phyloP scores from a whole-genome alignment of 1,140 invertebrate genomes.

The Drosophila azteca region DNA sequence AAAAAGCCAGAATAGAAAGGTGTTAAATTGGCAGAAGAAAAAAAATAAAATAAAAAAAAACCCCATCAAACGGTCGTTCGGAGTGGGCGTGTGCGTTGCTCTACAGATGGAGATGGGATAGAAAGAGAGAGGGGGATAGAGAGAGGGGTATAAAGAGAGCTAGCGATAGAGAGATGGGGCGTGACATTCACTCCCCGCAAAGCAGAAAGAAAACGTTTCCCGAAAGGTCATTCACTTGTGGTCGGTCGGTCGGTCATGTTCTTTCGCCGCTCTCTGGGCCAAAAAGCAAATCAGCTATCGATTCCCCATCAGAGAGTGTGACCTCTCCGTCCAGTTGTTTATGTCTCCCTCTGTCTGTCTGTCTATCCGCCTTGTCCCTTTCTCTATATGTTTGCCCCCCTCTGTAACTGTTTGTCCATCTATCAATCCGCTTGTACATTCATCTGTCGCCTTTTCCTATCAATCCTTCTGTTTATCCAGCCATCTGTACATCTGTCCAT shows the following conservation, averaged over 20 bases:
- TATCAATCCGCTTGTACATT: too few species aligned
- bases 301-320: too few species aligned
- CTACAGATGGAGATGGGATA: conserved; percentile 5
- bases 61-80: conserved; percentile 2
- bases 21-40: conserved; percentile 66
- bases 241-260: conserved; percentile 13
- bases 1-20: conserved; percentile 70
- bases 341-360: too few species aligned
- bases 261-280: conserved; percentile 4
- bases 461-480: background rate
- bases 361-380: too few species aligned
- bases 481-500: too few species aligned
- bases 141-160: conserved; percentile 20
- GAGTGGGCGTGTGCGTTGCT: conserved; percentile 51
- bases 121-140: conserved; percentile 2
- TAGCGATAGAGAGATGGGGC: conserved; percentile 30
- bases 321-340: too few species aligned
- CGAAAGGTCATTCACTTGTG: conserved; percentile 70
- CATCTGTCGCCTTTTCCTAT: too few species aligned
- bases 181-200: conserved; percentile 37
- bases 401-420: too few species aligned
- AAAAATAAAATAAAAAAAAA: background rate
- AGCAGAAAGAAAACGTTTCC: conserved; percentile 38
- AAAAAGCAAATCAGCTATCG: too few species aligned
- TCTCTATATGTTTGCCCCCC: too few species aligned